phyloP scores from a whole-genome alignment of 2,113 vertebrate species.

The Gallinago undulata region DNA sequence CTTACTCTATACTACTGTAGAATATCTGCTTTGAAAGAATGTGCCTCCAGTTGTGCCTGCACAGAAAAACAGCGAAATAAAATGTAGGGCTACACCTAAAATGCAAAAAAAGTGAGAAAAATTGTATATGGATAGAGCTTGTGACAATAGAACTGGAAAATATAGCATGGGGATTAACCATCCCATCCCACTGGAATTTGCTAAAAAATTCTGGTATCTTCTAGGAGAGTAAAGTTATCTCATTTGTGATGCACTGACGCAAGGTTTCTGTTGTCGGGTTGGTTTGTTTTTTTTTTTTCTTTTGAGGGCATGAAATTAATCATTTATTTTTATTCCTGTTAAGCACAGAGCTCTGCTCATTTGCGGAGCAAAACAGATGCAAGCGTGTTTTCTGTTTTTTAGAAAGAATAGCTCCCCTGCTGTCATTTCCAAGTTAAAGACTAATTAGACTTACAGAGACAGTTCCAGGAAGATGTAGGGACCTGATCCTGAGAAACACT shows the following conservation, averaged over 20 bases:
- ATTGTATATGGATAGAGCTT: not conserved
- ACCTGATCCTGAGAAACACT: not conserved
- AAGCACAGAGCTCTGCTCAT: not conserved
- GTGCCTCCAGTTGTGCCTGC: not conserved
- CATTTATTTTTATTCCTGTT: not conserved
- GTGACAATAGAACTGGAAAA: not conserved
- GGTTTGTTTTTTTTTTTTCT: not conserved
- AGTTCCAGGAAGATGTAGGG: not conserved
- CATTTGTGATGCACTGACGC: not conserved
- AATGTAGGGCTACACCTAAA: not conserved
- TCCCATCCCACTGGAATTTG: not conserved
- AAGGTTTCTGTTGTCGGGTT: not conserved
- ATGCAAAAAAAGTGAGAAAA: not conserved
- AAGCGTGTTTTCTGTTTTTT: not conserved
- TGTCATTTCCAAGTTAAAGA: constrained; percentile 13
- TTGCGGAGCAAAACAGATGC: constrained; percentile 3
- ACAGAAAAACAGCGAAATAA: not conserved
- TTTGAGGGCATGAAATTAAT: not conserved
- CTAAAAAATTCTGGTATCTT: not conserved
- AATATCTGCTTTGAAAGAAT: not conserved
- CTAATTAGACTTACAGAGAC: not conserved
- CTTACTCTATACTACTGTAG: not conserved
- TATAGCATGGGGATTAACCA: not conserved
- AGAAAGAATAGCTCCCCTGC: not conserved
- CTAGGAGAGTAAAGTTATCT: not conserved